phyloP scores from a whole-genome alignment of 2,113 vertebrate genomes.

The Cyanoliseus patagonus region DNA sequence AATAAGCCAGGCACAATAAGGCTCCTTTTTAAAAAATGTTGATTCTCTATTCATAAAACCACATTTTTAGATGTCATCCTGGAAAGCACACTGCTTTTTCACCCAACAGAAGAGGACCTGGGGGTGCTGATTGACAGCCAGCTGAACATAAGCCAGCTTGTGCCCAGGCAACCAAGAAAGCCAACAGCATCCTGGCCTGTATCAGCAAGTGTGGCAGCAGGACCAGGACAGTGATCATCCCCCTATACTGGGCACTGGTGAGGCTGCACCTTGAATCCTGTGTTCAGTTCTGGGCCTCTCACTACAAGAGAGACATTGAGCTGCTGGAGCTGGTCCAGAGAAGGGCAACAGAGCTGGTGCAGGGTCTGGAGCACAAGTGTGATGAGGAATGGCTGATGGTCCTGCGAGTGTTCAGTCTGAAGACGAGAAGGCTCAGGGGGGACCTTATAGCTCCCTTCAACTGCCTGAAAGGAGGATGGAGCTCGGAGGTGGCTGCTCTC shows the following conservation, averaged over 20 bases:
- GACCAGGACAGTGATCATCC: not conserved
- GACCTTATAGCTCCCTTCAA: not conserved
- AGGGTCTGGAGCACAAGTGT: not conserved
- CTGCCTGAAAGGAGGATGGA: not conserved
- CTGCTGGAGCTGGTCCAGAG: not conserved
- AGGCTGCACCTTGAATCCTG: not conserved
- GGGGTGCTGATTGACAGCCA: not conserved
- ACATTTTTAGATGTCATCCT: not conserved
- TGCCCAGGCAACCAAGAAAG: not conserved
- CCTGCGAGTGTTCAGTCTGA: not conserved
- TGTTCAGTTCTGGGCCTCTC: not conserved
- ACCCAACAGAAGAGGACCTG: not conserved
- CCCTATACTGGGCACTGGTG: not conserved
- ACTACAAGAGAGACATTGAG: not conserved
- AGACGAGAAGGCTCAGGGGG: not conserved
- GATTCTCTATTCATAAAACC: not conserved
- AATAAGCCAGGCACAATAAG: not conserved
- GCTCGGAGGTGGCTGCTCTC: not conserved
- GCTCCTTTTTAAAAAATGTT: not conserved
- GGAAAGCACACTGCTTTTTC: fast-evolving
- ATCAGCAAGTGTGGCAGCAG: not conserved
- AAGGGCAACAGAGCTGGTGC: not conserved
- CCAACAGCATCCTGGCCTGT: not conserved
- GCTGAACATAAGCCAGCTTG: not conserved
- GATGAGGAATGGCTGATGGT: not conserved